phyloP scores from a whole-genome alignment of 2,113 vertebrate genomes.

The Cololabis saira region DNA sequence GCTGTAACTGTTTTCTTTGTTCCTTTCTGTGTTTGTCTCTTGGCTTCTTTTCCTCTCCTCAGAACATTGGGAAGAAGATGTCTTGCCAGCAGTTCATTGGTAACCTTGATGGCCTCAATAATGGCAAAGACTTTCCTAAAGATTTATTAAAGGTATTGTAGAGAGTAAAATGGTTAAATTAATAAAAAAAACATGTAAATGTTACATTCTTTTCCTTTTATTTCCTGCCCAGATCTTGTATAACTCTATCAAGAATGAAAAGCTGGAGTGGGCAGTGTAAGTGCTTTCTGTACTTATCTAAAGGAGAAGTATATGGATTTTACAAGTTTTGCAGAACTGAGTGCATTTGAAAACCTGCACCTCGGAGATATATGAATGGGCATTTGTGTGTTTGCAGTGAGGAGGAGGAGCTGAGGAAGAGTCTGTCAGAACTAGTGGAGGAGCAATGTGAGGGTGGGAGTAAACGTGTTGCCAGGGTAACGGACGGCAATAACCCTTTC shows the following conservation, averaged over 20 bases:
- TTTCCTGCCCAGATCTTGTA: slow-evolving; percentile 87
- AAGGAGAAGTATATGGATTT: slow-evolving; percentile 28
- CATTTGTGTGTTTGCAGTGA: slow-evolving; percentile 82
- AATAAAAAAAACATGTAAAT: background rate
- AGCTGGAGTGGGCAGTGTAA: slow-evolving; percentile 99
- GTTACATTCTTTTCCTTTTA: background rate
- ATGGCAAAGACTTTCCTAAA: slow-evolving; percentile 94
- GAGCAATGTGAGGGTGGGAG: slow-evolving; percentile 91
- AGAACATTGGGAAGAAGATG: slow-evolving; percentile 99
- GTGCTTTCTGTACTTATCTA: slow-evolving; percentile 65
- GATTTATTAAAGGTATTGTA: slow-evolving; percentile 92
- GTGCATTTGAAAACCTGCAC: slow-evolving; percentile 23
- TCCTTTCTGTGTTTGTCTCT: background rate
- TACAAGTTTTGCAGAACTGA: slow-evolving; percentile 21
- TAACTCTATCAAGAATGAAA: slow-evolving; percentile 98
- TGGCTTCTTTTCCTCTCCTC: slow-evolving; percentile 63
- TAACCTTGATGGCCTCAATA: slow-evolving; percentile 94
- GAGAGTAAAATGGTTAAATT: background rate
- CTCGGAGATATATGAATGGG: slow-evolving; percentile 49
- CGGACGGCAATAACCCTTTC: slow-evolving; percentile 95
- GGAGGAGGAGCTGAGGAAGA: slow-evolving; percentile 96
- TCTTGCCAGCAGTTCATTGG: slow-evolving; percentile 95
- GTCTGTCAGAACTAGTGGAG: slow-evolving; percentile 95
- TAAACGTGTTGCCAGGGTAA: slow-evolving; percentile 92
- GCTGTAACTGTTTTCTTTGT: background rate